Conservation (phyloP, 2,113 vertebrate species). For the Trichomycterus rosablanca region DNA sequence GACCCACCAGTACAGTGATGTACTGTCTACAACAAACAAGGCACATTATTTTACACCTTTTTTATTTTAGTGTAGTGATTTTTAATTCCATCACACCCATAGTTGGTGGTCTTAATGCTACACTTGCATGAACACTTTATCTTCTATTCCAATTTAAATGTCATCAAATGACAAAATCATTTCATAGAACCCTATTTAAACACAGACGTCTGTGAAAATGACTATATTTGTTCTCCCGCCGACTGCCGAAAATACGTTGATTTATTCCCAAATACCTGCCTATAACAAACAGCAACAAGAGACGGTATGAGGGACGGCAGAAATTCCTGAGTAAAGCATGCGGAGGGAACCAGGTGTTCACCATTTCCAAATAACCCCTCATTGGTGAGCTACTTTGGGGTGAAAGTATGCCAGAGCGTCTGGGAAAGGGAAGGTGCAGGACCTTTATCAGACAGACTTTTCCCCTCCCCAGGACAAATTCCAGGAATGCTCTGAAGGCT, state of each 20-base stretch:
- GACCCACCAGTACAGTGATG: too few species aligned
- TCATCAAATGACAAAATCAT: too few species aligned
- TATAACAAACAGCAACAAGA: background rate
- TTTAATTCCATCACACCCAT: too few species aligned
- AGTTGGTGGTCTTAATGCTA: too few species aligned
- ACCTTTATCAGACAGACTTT: conserved; percentile 46
- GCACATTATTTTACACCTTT: too few species aligned
- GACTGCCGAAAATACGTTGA: background rate
- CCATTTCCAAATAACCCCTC: conserved; percentile 41
- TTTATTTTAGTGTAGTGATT: too few species aligned
- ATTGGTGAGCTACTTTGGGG: conserved; percentile 44
- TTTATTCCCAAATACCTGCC: background rate
- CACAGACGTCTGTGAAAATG: background rate
- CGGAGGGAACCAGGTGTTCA: conserved; percentile 58
- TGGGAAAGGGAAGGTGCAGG: conserved; percentile 37
- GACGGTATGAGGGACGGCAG: background rate
- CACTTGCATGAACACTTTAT: too few species aligned
- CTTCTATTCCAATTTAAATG: too few species aligned
- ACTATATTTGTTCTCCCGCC: background rate
- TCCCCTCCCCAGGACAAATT: conserved; percentile 45
- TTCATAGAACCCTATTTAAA: too few species aligned
- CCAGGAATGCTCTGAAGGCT: conserved; percentile 40
- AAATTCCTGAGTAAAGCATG: conserved; percentile 26
- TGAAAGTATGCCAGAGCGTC: conserved; percentile 59
- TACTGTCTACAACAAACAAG: too few species aligned